Conservation (phyloP, 2,888 invertebrate species). For the Tetanocera ferruginea region DNA sequence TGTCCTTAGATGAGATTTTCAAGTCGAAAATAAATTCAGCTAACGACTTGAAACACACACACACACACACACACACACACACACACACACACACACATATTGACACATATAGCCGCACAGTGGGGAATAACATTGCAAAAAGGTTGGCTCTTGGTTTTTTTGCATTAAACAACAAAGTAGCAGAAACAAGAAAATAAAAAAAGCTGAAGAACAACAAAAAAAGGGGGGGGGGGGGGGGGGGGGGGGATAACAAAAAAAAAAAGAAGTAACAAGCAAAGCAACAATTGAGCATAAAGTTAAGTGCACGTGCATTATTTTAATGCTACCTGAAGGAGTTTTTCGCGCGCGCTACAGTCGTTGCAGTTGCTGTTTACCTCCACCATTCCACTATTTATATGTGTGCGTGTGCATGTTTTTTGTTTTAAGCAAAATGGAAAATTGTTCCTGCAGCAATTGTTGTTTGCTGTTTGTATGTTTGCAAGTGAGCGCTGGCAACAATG, state of each 20-base stretch:
- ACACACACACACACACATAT: slow-evolving; percentile 30
- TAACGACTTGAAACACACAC: slow-evolving; percentile 43
- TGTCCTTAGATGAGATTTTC: slow-evolving; percentile 37
- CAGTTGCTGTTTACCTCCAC: not conserved
- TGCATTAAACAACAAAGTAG: slow-evolving; percentile 1
- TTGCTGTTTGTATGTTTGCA: no score
- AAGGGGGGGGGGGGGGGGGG: no score
- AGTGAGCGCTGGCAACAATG: no score
- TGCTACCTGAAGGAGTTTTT: slow-evolving; percentile 65
- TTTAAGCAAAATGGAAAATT: slow-evolving; percentile 31
- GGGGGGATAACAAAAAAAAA: not conserved
- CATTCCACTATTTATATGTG: not conserved
- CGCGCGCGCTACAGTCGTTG: not conserved
- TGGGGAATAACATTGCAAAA: not conserved
- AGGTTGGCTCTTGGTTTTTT: not conserved
- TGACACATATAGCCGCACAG: not conserved
- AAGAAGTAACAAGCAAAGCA: not conserved
- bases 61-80: slow-evolving; percentile 38
- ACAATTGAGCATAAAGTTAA: slow-evolving; percentile 59
- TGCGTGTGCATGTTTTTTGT: not conserved
- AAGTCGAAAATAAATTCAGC: slow-evolving; percentile 37
- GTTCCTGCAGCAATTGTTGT: slow-evolving; percentile 19
- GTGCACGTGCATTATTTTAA: slow-evolving; percentile 68
- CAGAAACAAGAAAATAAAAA: not conserved
- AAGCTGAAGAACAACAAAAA: slow-evolving; percentile 2